A percentile compares a stretch with the other conserved stretches of the same genome.
phyloP scores from a whole-genome alignment of 2,113 vertebrate species.

The Ictalurus punctatus region DNA sequence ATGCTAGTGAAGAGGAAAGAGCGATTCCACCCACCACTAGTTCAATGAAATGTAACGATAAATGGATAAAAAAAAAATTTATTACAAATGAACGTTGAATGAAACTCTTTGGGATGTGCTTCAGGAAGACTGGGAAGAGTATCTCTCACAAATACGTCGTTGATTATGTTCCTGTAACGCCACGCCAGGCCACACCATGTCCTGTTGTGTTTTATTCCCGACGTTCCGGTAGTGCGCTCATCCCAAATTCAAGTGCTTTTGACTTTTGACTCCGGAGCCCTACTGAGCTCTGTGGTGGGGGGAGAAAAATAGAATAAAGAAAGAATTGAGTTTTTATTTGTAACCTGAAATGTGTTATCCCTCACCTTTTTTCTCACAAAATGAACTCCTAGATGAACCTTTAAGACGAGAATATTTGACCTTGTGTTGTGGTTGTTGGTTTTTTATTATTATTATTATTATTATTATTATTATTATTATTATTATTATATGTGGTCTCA shows the following conservation, averaged over 20 bases:
- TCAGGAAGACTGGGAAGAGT: not conserved
- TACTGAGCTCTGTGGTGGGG: not conserved
- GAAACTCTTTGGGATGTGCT: not conserved
- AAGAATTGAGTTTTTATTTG: not conserved
- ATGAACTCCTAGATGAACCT: not conserved
- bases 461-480: too few relatives aligned
- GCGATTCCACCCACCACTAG: not conserved
- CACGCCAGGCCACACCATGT: too few relatives aligned
- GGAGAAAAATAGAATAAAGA: too few relatives aligned
- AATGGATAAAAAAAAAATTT: not conserved
- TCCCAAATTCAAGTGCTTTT: not conserved
- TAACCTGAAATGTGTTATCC: not conserved
- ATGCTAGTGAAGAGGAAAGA: not conserved
- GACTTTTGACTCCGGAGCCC: not conserved
- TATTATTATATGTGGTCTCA: not conserved
- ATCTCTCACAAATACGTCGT: not conserved
- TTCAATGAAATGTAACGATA: not conserved
- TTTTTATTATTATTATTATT: not conserved
- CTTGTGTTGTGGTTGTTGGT: not conserved
- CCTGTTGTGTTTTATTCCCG: not conserved
- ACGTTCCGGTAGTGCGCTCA: too few relatives aligned
- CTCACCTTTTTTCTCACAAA: not conserved
- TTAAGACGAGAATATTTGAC: not conserved
- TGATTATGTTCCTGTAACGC: too few relatives aligned
- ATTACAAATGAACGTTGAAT: not conserved